Conservation (phyloP, 35 echinoderm and acorn worm species). For the Anneissia japonica region DNA sequence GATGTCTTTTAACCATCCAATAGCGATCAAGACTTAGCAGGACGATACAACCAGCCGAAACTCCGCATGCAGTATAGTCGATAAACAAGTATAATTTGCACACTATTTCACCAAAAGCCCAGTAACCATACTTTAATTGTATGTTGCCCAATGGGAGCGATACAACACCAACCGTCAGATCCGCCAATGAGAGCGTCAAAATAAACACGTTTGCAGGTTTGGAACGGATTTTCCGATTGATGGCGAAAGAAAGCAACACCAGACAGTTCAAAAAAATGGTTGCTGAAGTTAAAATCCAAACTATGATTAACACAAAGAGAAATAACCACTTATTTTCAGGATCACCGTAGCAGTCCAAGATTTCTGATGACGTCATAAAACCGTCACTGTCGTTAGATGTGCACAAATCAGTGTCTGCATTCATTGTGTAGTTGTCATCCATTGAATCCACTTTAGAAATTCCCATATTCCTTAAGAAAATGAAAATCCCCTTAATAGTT, state of each 20-base stretch:
- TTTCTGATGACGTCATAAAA: too few species aligned
- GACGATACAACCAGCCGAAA: constrained; percentile 17
- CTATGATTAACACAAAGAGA: too few species aligned
- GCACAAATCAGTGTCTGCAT: too few species aligned
- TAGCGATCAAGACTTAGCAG: constrained; percentile 49
- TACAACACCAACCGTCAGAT: constrained; percentile 28
- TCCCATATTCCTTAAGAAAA: too few species aligned
- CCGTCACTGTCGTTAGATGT: too few species aligned
- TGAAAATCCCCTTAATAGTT: too few species aligned
- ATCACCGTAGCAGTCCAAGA: too few species aligned
- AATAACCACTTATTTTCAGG: too few species aligned
- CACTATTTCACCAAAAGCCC: constrained; percentile 18
- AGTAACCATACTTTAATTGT: constrained; percentile 15
- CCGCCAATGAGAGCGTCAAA: constrained; percentile 20
- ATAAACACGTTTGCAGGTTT: constrained; percentile 36
- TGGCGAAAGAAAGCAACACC: constrained; percentile 12
- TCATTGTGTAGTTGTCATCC: too few species aligned
- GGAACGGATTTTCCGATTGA: constrained; percentile 3
- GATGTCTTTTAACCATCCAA: constrained; percentile 10
- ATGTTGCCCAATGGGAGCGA: constrained; percentile 24
- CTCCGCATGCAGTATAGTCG: constrained; percentile 31
- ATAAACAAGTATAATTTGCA: constrained; percentile 26
- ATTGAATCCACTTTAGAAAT: too few species aligned
- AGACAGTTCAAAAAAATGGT: constrained; percentile 20
- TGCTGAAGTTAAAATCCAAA: constrained; percentile 23